Evolutionary conservation across 2,888 invertebrate species (phyloP).

Genomic region (Philonicus albiceps): DNA sequence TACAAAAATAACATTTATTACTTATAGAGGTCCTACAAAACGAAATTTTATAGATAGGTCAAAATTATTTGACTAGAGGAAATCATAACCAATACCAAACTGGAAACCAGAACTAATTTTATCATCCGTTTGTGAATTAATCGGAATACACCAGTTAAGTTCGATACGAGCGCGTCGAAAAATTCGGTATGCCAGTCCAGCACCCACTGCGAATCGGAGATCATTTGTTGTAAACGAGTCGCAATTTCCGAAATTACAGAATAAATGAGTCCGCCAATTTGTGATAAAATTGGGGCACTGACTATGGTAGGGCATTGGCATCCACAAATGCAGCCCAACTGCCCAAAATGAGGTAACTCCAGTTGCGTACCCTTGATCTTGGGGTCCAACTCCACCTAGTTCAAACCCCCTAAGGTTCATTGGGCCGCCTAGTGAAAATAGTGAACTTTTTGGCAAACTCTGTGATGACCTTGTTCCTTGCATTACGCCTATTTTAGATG

Average conservation of each 20-base stretch:
- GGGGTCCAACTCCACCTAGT: conserved; percentile 86
- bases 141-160: conserved; percentile 91
- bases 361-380: conserved; percentile 76
- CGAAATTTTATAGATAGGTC: not conserved
- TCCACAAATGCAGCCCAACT: conserved; percentile 84
- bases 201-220: conserved; percentile 78
- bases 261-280: conserved; percentile 86
- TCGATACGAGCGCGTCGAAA: conserved; percentile 88
- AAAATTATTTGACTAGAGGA: conserved; percentile 56
- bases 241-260: conserved; percentile 87
- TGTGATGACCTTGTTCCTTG: conserved; percentile 56
- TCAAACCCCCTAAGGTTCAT: conserved; percentile 87
- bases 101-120: conserved; percentile 75
- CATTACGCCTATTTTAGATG: conserved; percentile 58
- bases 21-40: not conserved
- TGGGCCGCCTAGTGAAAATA: conserved; percentile 78
- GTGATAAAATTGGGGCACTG: conserved; percentile 74
- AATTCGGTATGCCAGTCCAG: conserved; percentile 85
- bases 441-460: conserved; percentile 57
- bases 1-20: not conserved
- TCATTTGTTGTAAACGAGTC: conserved; percentile 62
- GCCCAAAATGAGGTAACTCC: conserved; percentile 87
- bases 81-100: conserved; percentile 84
- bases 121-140: conserved; percentile 73
- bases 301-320: conserved; percentile 79